These are phyloP conservation scores for Spinus olivaceus DNA, from an alignment of 2,797 vertebrate species.

Conservation along the genomic window DNA sequence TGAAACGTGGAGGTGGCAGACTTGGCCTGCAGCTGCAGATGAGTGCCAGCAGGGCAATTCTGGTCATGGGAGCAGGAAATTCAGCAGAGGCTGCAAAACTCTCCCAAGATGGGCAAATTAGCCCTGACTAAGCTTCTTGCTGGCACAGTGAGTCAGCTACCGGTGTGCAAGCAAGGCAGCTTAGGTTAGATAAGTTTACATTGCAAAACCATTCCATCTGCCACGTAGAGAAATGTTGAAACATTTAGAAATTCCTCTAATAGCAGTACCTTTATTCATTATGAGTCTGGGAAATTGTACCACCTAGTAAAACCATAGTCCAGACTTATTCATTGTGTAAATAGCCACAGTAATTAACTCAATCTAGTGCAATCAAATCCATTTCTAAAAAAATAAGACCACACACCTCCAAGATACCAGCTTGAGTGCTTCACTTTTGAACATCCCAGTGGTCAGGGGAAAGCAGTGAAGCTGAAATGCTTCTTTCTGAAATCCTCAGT, in stretches of 20 bases:
- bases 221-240: not conserved
- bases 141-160: not conserved
- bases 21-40: not conserved
- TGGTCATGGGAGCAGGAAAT: not conserved
- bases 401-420: not conserved
- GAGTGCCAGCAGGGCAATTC: not conserved
- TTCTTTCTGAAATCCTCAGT: not conserved
- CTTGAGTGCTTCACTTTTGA: not conserved
- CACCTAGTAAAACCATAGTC: not conserved
- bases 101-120: not conserved
- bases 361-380: not conserved
- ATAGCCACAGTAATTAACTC: not conserved
- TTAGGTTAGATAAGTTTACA: not conserved
- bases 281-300: not conserved
- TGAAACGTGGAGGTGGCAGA: not conserved
- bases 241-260: not conserved
- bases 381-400: not conserved
- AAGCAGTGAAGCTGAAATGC: not conserved
- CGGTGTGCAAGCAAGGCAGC: not conserved
- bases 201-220: conserved; percentile 9
- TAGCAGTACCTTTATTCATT: not conserved
- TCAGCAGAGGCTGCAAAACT: not conserved
- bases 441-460: not conserved
- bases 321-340: not conserved
- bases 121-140: not conserved